Evolutionary conservation across 2,113 vertebrate species (phyloP), one percentile per base, ranked within the genome.

Genomic region (Rynchops niger): DNA sequence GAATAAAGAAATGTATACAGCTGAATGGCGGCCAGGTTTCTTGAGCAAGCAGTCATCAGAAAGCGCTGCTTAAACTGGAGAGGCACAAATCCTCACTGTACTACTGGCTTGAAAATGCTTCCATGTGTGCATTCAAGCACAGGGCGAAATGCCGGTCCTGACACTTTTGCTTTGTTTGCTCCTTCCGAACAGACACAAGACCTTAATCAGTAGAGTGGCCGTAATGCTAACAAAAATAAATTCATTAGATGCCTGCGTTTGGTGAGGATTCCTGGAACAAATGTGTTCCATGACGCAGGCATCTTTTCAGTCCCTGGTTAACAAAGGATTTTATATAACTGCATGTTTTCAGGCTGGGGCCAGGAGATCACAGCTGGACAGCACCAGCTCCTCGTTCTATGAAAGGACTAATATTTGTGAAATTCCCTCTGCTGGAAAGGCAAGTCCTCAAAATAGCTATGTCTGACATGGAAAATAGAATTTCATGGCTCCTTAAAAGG

Each of bases 401-500:
- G 89, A 82, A 95, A 96, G 63, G 77, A 36, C 40, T 65, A 88
- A 74, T 63, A 97, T 80, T 96, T 86, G 61, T 91, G 78, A 97
- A 97, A 86, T 84, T 96, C 89, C 82, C 56, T 65, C 76, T 88
- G 15, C 34, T 96, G 66, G 69, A 97, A 96, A 91, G 65, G 61
- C 77, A 93, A 89, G 32, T 77, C 82, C 72, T 96, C 90, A 96
- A 96, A 97, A 94, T 91, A 93, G 88, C 40, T n/a, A 36, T 47
- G 62, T 81, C 93, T 96, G 67, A 82, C 8, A 40, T 66, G 86
- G 52, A 86, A 71, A 94, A 90, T 32, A 88, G 71, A 93, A 97
- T 97, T 97, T 96, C 93, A 88, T 82, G 77, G 65, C 96, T 96
- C 82, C 95, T 96, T 97, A 93, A 96, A 94, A 96, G 90, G 67